These are phyloP conservation scores for Salmo trutta DNA, from an alignment of 2,797 vertebrate species.

Conservation along the genomic window DNA sequence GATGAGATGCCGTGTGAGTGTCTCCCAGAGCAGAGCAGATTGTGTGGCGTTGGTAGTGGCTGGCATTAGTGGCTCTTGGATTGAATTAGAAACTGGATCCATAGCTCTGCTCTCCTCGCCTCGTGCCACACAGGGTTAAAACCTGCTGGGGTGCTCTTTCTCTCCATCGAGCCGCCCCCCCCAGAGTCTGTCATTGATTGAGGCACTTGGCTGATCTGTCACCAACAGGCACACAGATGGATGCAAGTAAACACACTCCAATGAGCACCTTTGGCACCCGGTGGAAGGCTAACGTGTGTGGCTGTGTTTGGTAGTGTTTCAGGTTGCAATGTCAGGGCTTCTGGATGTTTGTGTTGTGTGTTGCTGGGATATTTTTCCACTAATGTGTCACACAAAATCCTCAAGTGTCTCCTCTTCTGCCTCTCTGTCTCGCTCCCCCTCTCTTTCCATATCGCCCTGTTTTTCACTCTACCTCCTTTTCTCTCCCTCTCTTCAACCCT, in stretches of 20 bases:
- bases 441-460: slow-evolving; percentile 21
- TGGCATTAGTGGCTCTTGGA: slow-evolving; percentile 72
- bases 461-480: slow-evolving; percentile 33
- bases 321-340: slow-evolving; percentile 2
- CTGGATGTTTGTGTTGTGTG: slow-evolving; percentile 16
- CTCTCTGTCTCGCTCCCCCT: slow-evolving; percentile 11
- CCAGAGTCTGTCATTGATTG: slow-evolving; percentile 71
- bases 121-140: slow-evolving; percentile 72
- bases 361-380: slow-evolving; percentile 36
- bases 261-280: slow-evolving; percentile 51
- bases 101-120: slow-evolving; percentile 57
- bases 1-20: slow-evolving; percentile 43
- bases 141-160: slow-evolving; percentile 62
- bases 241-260: slow-evolving; percentile 67
- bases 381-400: slow-evolving; percentile 55
- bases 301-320: slow-evolving; percentile 9
- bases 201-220: slow-evolving; percentile 74
- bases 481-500: slow-evolving; percentile 55
- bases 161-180: slow-evolving; percentile 28
- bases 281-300: slow-evolving; percentile 9
- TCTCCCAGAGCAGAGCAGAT: slow-evolving; percentile 75
- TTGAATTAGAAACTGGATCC: slow-evolving; percentile 76
- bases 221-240: slow-evolving; percentile 74
- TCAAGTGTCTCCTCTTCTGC: slow-evolving; percentile 48
- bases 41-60: slow-evolving; percentile 70